Percentiles rank a stretch among this genome's conserved stretches.
Conservation (phyloP, 2,888 invertebrate species). For the Mimumesa dahlbomi region DNA sequence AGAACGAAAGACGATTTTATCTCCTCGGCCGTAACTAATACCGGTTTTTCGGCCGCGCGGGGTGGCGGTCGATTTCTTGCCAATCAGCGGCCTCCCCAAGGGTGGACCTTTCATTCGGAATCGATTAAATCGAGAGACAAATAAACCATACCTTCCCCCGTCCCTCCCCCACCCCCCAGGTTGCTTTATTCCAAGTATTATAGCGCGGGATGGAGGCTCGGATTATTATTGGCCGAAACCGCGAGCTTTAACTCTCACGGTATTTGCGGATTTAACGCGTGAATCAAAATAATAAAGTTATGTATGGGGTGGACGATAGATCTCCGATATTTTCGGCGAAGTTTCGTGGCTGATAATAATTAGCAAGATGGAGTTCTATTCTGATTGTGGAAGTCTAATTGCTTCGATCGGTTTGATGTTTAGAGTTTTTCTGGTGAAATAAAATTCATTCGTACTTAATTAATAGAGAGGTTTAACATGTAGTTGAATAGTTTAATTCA, state of each 20-base stretch:
- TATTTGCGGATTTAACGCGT: constrained; percentile 1
- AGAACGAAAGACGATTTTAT: constrained; percentile 58
- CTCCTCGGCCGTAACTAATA: constrained; percentile 64
- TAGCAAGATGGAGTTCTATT: too few relatives aligned
- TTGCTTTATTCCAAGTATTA: constrained; percentile 50
- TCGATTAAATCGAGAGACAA: constrained; percentile 61
- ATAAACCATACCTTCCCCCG: constrained; percentile 62
- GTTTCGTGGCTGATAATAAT: too few relatives aligned
- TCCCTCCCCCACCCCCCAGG: too few relatives aligned
- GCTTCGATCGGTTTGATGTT: too few relatives aligned
- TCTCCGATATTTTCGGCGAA: background rate
- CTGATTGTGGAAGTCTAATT: too few relatives aligned
- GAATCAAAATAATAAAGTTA: background rate
- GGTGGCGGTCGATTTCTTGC: constrained; percentile 64
- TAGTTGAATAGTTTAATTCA: too few relatives aligned
- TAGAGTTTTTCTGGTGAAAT: too few relatives aligned
- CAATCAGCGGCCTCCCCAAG: constrained; percentile 58
- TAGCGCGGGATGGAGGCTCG: constrained; percentile 11
- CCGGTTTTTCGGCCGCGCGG: constrained; percentile 62
- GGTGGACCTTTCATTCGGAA: constrained; percentile 56
- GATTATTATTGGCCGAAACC: constrained; percentile 32
- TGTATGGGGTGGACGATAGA: background rate
- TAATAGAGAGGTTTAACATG: too few relatives aligned
- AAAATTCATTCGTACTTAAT: too few relatives aligned
- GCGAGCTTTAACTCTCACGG: constrained; percentile 13